These are phyloP conservation scores for Brachymystax lenok DNA, from an alignment of 2,797 vertebrate genomes.

Conservation along the genomic window DNA sequence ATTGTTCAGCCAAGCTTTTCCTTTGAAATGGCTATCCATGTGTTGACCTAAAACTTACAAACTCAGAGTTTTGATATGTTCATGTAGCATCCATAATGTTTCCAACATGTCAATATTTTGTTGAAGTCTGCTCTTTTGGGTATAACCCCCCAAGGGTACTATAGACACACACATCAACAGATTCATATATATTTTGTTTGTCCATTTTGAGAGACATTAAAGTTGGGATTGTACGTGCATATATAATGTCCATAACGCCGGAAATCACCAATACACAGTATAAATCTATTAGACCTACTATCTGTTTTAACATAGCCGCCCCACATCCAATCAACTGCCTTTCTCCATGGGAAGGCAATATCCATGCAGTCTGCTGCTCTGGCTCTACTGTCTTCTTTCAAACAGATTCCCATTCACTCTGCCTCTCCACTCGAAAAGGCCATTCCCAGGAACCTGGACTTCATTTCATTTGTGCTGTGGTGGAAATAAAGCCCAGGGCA, in stretches of 20 bases:
- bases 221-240: too few species aligned
- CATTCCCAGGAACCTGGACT: conserved; percentile 54
- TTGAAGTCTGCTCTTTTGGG: too few species aligned
- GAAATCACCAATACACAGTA: background rate
- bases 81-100: too few species aligned
- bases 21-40: too few species aligned
- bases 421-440: conserved; percentile 59
- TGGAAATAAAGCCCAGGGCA: conserved; percentile 64
- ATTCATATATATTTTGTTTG: too few species aligned
- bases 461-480: conserved; percentile 57
- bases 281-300: background rate
- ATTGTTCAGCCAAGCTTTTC: too few species aligned
- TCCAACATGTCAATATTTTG: too few species aligned
- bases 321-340: background rate
- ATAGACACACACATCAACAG: too few species aligned
- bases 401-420: background rate
- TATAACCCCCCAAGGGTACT: too few species aligned
- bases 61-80: too few species aligned
- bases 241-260: background rate
- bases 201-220: too few species aligned
- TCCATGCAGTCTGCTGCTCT: conserved; percentile 30
- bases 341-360: conserved; percentile 7
- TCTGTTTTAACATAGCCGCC: background rate
- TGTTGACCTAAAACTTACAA: too few species aligned
- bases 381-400: background rate